Evolutionary conservation across 2,797 vertebrate species (phyloP).

Genomic region (Poeciliopsis presidionis): DNA sequence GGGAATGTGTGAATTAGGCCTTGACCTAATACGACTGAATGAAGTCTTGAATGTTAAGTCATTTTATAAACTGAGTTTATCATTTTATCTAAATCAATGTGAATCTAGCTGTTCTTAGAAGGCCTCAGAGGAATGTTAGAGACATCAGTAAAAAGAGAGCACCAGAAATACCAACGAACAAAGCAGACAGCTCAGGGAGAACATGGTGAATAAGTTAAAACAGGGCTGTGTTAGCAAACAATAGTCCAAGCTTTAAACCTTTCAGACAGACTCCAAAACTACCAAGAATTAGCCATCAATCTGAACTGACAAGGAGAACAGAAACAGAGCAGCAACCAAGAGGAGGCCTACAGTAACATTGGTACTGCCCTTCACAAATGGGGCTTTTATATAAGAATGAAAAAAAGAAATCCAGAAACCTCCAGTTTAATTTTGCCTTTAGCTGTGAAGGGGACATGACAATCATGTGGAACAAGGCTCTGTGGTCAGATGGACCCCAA

Average conservation of each 20-base stretch:
- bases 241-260: not conserved
- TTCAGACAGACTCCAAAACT: not conserved
- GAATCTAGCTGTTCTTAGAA: no score
- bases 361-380: no score
- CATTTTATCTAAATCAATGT: no score
- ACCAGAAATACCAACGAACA: no score
- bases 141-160: no score
- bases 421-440: not conserved
- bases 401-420: not conserved
- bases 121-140: no score
- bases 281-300: not conserved
- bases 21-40: not conserved
- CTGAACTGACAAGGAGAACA: not conserved
- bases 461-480: not conserved
- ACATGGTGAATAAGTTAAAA: no score
- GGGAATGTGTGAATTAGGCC: not conserved
- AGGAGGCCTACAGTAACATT: not conserved
- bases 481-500: not conserved
- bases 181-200: no score
- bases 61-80: no score
- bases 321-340: not conserved
- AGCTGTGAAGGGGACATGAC: not conserved
- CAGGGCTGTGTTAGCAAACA: not conserved
- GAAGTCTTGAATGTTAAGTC: not conserved
- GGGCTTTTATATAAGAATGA: no score